A percentile compares a stretch with the other conserved stretches of the same genome.
Conservation (phyloP, 2,113 vertebrate species). For the Dendropsophus ebraccatus region DNA sequence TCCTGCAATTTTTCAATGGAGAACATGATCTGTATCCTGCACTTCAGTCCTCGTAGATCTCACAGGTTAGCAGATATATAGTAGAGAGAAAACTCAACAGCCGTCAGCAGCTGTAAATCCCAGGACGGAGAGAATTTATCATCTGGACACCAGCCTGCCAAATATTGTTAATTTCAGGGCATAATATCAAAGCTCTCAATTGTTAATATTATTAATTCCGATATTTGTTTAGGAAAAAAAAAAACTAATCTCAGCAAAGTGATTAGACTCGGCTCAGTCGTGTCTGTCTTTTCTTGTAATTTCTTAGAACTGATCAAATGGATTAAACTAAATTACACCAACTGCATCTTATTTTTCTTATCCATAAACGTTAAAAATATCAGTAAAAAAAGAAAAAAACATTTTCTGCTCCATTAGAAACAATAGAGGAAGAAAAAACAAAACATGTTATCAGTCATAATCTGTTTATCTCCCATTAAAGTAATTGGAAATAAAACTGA, state of each 20-base stretch:
- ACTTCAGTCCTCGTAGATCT: conserved; percentile 33
- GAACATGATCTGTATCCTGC: not conserved
- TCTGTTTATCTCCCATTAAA: not conserved
- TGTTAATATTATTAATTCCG: conserved; percentile 5
- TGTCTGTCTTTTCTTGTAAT: not conserved
- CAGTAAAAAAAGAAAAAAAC: not conserved
- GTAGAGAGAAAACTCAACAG: conserved; percentile 6
- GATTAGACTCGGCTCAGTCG: not conserved
- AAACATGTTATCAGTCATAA: not conserved
- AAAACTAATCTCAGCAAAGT: not conserved
- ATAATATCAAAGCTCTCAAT: not conserved
- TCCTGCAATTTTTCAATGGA: not conserved
- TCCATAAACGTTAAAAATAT: too few species aligned
- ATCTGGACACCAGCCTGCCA: not conserved
- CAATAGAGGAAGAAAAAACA: too few species aligned
- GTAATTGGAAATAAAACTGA: not conserved
- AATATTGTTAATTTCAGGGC: not conserved
- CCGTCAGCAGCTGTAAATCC: conserved; percentile 37
- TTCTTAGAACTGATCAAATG: not conserved
- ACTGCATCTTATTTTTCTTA: too few species aligned
- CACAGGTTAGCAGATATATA: conserved; percentile 50
- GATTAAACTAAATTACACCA: not conserved
- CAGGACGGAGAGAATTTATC: not conserved
- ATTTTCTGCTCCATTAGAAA: not conserved
- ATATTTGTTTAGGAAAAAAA: not conserved